A percentile compares a stretch with the other conserved stretches of the same genome.
Evolutionary conservation across 2,888 invertebrate genomes (phyloP).

Genomic region (Orthosia gracilis): DNA sequence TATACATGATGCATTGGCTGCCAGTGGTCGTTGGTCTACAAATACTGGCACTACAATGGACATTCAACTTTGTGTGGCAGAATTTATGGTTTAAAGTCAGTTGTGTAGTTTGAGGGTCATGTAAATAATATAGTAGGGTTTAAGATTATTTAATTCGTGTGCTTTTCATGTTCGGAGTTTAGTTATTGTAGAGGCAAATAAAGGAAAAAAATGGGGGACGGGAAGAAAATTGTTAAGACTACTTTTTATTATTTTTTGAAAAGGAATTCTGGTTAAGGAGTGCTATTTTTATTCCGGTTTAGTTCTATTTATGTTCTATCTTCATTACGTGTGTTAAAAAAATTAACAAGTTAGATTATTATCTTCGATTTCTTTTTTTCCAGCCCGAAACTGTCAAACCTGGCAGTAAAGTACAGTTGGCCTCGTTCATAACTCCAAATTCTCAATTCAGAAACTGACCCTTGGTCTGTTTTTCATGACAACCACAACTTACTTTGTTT

Average conservation of each 20-base stretch:
- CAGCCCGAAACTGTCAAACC: too few species aligned
- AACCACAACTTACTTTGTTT: background rate
- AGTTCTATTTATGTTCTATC: too few species aligned
- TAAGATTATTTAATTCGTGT: constrained; percentile 60
- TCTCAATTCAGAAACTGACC: too few species aligned
- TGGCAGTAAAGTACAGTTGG: too few species aligned
- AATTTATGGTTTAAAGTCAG: constrained; percentile 18
- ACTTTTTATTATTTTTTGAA: background rate
- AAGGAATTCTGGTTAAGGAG: background rate
- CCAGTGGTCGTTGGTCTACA: constrained; percentile 45
- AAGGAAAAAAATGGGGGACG: constrained; percentile 2
- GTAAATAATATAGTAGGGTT: constrained; percentile 44
- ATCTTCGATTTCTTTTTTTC: too few species aligned
- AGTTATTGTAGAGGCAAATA: constrained; percentile 13
- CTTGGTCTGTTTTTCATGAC: background rate
- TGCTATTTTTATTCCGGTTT: background rate
- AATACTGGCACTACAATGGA: constrained; percentile 47
- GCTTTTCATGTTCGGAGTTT: constrained; percentile 44
- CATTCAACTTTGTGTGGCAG: constrained; percentile 33
- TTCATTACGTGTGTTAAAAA: too few species aligned
- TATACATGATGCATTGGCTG: constrained; percentile 78
- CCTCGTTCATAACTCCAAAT: too few species aligned
- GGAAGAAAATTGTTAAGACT: background rate
- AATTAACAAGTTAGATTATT: too few species aligned
- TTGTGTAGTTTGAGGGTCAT: constrained; percentile 3